phyloP scores from a whole-genome alignment of 1,140 invertebrate genomes.

The Venturia canescens region DNA sequence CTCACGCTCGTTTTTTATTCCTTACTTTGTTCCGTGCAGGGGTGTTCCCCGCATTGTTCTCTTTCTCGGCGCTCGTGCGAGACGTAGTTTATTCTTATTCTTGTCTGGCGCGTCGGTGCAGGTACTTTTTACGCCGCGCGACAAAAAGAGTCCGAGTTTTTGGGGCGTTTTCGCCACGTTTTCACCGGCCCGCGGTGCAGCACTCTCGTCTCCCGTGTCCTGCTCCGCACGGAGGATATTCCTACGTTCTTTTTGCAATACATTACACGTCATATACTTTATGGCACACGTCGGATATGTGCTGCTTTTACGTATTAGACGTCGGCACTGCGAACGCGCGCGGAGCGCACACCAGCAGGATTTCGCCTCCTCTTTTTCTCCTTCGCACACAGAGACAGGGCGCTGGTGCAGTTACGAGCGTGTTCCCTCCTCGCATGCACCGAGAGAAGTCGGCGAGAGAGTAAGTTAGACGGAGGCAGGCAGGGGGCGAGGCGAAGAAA shows the following conservation, averaged over 20 bases:
- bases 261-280: constrained; percentile 64
- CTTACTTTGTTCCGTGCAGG: background rate
- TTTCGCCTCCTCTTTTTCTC: background rate
- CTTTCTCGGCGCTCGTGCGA: constrained; percentile 8
- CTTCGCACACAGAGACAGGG: background rate
- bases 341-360: too few species aligned
- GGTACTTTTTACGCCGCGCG: background rate
- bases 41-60: constrained; percentile 15
- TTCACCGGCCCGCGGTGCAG: background rate
- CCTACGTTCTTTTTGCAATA: constrained; percentile 62
- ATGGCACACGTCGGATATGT: constrained; percentile 52
- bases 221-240: background rate
- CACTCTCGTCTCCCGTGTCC: background rate
- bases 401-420: too few species aligned
- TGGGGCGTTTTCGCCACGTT: background rate
- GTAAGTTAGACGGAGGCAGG: too few species aligned
- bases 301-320: constrained; percentile 23
- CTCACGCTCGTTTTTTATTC: background rate
- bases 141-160: background rate
- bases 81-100: constrained; percentile 13
- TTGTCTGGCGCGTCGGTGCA: constrained; percentile 13
- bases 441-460: background rate
- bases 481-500: background rate
- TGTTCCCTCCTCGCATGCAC: too few species aligned
- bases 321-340: background rate